Percentiles rank a stretch among this genome's conserved stretches.
Evolutionary conservation across 2,888 invertebrate species (phyloP).

Genomic region (Eupsilia transversa): DNA sequence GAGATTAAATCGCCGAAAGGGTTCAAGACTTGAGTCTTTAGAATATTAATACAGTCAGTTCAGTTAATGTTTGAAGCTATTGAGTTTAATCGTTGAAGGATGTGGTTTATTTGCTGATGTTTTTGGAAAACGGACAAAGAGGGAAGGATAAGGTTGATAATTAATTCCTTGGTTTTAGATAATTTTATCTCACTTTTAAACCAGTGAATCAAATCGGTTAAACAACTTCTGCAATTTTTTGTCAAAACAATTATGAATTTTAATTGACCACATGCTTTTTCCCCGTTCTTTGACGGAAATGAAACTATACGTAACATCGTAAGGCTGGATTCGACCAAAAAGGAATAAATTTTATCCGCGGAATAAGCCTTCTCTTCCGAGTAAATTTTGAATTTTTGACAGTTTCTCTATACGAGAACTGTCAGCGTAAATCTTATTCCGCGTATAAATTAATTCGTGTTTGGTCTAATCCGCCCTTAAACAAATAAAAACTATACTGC

Average conservation of each 20-base stretch:
- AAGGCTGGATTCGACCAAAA: no score
- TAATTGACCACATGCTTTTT: neutral
- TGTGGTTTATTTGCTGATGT: neutral
- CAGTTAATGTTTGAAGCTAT: constrained; percentile 12
- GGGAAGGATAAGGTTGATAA: neutral
- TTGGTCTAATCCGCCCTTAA: no score
- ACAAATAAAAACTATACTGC: neutral
- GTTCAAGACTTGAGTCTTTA: constrained; percentile 9
- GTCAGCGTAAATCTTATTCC: no score
- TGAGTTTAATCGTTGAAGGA: constrained; percentile 12
- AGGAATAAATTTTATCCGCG: no score
- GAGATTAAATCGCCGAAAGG: constrained; percentile 42
- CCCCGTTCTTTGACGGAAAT: neutral
- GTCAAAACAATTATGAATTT: neutral
- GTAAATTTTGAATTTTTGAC: no score
- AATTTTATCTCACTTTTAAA: neutral
- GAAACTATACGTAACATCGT: neutral
- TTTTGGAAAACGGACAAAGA: neutral
- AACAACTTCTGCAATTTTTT: neutral
- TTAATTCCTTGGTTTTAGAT: neutral
- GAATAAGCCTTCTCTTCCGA: no score
- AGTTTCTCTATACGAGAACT: no score
- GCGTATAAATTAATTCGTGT: no score
- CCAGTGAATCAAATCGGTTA: neutral
- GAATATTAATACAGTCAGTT: constrained; percentile 35